These are phyloP conservation scores for Clostera curtula DNA, from an alignment of 2,888 invertebrate species.

Conservation along the genomic window DNA sequence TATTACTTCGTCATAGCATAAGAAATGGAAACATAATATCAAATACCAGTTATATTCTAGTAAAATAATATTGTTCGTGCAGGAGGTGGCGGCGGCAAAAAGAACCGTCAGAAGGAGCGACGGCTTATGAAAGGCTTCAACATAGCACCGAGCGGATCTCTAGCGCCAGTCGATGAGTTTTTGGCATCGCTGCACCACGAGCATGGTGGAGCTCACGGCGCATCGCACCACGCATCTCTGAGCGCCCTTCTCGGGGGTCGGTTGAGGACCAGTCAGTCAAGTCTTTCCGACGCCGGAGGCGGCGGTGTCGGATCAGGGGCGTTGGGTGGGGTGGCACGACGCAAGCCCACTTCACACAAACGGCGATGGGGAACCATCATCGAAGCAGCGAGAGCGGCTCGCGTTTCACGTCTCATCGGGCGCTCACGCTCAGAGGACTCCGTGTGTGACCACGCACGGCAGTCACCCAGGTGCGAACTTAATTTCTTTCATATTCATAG, in stretches of 20 bases:
- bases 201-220: slow-evolving; percentile 51
- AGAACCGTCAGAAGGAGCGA: slow-evolving; percentile 94
- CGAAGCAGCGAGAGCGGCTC: slow-evolving; percentile 88
- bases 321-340: slow-evolving; percentile 26
- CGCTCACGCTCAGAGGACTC: slow-evolving; percentile 88
- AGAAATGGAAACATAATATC: too few relatives aligned
- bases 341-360: slow-evolving; percentile 77
- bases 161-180: slow-evolving; percentile 87
- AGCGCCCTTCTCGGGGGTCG: slow-evolving; percentile 81
- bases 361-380: slow-evolving; percentile 89
- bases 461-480: slow-evolving; percentile 61
- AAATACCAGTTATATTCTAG: too few relatives aligned
- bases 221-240: slow-evolving; percentile 64
- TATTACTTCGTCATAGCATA: too few relatives aligned
- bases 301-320: slow-evolving; percentile 11
- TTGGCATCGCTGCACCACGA: slow-evolving; percentile 82
- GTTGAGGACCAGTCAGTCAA: slow-evolving; percentile 55
- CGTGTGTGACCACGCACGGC: slow-evolving; percentile 77
- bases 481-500: too few relatives aligned
- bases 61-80: too few relatives aligned
- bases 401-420: slow-evolving; percentile 86
- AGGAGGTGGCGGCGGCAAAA: slow-evolving; percentile 90
- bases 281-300: slow-evolving; percentile 48
- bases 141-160: slow-evolving; percentile 80
- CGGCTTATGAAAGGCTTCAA: slow-evolving; percentile 95